Percentiles rank a stretch among this genome's conserved stretches.
These are phyloP conservation scores for Sinocyclocheilus rhinocerous DNA, from an alignment of 2,113 vertebrate genomes.

Conservation along the genomic window DNA sequence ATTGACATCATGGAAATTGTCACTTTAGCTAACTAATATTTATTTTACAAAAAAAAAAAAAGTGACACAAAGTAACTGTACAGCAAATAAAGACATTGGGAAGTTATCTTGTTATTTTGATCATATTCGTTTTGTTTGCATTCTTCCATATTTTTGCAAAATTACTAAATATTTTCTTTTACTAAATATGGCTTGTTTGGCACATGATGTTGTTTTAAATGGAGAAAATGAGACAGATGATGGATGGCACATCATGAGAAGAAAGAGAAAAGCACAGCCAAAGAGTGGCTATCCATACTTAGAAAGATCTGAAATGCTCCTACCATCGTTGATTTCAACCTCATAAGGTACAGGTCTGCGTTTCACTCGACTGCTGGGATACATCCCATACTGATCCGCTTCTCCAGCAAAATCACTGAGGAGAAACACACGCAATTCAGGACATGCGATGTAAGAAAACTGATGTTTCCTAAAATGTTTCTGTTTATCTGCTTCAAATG, in stretches of 20 bases:
- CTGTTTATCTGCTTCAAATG: not conserved
- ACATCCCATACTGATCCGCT: constrained; percentile 83
- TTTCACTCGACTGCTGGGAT: constrained; percentile 74
- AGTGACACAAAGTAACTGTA: not conserved
- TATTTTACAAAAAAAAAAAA: too few species aligned
- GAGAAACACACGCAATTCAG: constrained; percentile 4
- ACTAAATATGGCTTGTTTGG: not conserved
- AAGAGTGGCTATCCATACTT: constrained; percentile 41
- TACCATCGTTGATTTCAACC: constrained; percentile 85
- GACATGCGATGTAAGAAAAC: not conserved
- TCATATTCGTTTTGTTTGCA: not conserved
- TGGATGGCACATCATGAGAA: not conserved
- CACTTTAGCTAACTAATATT: not conserved
- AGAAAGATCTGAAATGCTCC: constrained; percentile 52
- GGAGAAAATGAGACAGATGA: not conserved
- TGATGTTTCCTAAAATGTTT: not conserved
- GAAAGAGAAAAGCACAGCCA: constrained; percentile 33
- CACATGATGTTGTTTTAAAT: not conserved
- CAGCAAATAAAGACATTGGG: not conserved
- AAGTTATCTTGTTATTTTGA: not conserved
- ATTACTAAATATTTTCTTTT: not conserved
- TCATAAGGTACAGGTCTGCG: constrained; percentile 84
- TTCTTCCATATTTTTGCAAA: not conserved
- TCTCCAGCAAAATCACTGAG: constrained; percentile 82
- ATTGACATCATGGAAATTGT: not conserved